These are phyloP conservation scores for Lasiurus borealis DNA, from an alignment of 2,113 vertebrate genomes.

Conservation along the genomic window DNA sequence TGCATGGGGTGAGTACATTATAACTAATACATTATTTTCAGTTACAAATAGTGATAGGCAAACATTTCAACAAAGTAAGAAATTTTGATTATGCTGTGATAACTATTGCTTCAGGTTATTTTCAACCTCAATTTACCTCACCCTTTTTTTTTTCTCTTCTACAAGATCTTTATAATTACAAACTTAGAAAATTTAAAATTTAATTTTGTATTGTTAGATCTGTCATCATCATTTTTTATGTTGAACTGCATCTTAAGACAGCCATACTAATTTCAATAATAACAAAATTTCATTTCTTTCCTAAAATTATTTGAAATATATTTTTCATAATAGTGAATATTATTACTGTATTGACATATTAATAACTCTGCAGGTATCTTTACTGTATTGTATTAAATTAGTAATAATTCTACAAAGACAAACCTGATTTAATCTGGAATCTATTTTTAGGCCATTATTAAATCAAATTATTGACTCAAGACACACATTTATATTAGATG, in stretches of 20 bases:
- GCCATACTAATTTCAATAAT: background rate
- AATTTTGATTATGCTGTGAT: constrained; percentile 45
- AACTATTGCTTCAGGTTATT: background rate
- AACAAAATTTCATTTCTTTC: background rate
- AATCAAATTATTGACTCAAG: background rate
- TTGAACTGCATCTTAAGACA: background rate
- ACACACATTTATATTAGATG: background rate
- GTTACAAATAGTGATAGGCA: constrained; percentile 1
- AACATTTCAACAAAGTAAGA: constrained; percentile 36
- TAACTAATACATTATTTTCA: constrained; percentile 52
- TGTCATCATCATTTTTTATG: constrained; percentile 1
- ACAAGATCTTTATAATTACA: constrained; percentile 39
- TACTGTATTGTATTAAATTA: background rate
- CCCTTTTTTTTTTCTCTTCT: background rate
- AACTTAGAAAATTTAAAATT: constrained; percentile 20
- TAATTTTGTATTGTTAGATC: background rate
- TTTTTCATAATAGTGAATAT: background rate
- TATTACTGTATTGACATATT: background rate
- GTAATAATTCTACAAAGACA: background rate
- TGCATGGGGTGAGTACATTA: background rate
- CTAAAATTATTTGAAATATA: constrained; percentile 51
- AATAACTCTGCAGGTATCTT: background rate
- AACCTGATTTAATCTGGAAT: background rate
- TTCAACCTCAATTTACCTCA: constrained; percentile 3
- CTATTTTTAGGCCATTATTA: background rate